Evolutionary conservation across 2,113 vertebrate genomes (phyloP), one percentile per base, ranked within the genome.

Genomic region (Dipodomys spectabilis): DNA sequence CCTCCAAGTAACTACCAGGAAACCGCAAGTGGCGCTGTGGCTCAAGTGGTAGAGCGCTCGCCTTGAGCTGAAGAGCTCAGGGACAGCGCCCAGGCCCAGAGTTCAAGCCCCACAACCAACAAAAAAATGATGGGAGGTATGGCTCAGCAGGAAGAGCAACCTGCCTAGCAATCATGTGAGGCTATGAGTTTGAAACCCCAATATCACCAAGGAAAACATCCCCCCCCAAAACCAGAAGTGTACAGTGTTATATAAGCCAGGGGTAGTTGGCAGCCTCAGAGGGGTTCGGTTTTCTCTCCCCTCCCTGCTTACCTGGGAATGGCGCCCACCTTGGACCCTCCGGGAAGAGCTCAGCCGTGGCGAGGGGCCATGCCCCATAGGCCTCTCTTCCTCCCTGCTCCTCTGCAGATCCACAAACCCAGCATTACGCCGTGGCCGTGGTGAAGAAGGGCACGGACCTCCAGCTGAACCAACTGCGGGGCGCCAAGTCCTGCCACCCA

Each of bases 401-500:
- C 69, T 1, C 86, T 91, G 53, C 96, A 99, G 98, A 95, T 49
- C 95, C 97, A 1, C 97, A 98, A 0, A 98, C 97, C 68, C 98
- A 95, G 65, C 99, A 99, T 97, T 99, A 98, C 0, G 98, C 98
- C 0, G 98, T 99, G 53, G 99, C 99, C 0, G 95, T 99, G 0
- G 99, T 94, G 39, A 99, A 98, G 97, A 98, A 97, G 88, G 97
- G 81, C 91, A 97, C 97, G 0, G 0, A 0, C 1, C 98, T 99
- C 95, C 96, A 72, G 0, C 81, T 99, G 45, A 81, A 15, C 0
- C 87, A 98, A 0, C 94, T 99, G 35, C 9, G 0, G 11, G 98
- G 98, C 57, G 99, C 98, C 96, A 99, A 97, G 90, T 98, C 99
- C 1, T 99, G 99, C 90, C 99, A 99, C 97, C 98, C 99, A 0